Evolutionary conservation across 1,140 invertebrate genomes (phyloP), one percentile per base, ranked within the genome.

Genomic region (Macrotrachela quadricornifera): DNA sequence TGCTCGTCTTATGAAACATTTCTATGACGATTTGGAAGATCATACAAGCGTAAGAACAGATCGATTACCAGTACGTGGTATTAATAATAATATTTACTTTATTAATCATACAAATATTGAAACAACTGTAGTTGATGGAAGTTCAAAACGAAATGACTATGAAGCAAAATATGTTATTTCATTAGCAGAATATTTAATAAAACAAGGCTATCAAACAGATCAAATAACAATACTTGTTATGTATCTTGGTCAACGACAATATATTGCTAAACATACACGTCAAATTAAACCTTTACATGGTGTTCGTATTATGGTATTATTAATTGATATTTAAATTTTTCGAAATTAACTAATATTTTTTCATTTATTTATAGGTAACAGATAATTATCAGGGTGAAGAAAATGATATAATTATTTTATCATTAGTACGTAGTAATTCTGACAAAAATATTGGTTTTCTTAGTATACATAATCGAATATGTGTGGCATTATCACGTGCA

Each of bases 401-500:
- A 66, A 80, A 78, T 41, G 78, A 83, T 57, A 83, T 88, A 36
- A 79, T 87, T 52, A 61, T 88, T 6, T 62, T 87, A 11, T 86
- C 84, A 0, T 67, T 87, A 2, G 83, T 88, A 0, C 70, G 84
- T 54, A 84, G 78, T 63, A 68, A 68, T 57, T 80, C 81, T 60
- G 56, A 64, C 9, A 67, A 77, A 9, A 72, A 72, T n/a, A 78
- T 85, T 61, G 84, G 84, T 6, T 88, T 85, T 69, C 64, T 86
- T 6, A 74, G 73, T 17, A 76, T 73, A 44, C 71, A 77, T 48
- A 87, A 86, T 68, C 70, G 84, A 51, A 74, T 86, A 40, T 84
- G 81, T 69, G 83, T 87, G 1, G 82, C 83, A 10, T 66, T 87
- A 10, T 85, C 83, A 0, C 68, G 83, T 58, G 83, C 83, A 0